A percentile compares a stretch with the other conserved stretches of the same genome.
phyloP scores from a whole-genome alignment of 2,113 vertebrate genomes.

The Xiphophorus couchianus region DNA sequence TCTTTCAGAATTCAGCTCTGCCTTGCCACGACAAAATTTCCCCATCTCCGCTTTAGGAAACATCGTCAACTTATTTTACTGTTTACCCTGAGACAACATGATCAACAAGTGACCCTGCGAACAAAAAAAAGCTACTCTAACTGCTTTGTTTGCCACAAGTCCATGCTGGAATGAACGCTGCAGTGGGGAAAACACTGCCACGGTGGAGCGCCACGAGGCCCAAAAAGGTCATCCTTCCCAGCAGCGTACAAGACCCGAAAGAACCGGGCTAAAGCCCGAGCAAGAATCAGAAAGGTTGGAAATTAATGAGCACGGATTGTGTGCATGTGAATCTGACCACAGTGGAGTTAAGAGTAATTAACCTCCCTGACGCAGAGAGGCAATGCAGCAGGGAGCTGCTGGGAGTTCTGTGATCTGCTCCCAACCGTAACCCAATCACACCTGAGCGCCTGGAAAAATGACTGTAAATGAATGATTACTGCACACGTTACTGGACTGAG shows the following conservation, averaged over 20 bases:
- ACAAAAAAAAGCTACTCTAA: background rate
- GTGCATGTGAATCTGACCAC: conserved; percentile 49
- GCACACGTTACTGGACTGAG: too few species aligned
- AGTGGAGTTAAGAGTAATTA: background rate
- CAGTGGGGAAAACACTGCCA: background rate
- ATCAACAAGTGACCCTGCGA: too few species aligned
- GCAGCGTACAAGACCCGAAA: background rate
- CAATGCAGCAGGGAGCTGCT: background rate
- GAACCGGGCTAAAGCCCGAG: background rate
- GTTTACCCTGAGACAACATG: background rate
- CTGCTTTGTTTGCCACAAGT: too few species aligned
- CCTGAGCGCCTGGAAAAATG: background rate
- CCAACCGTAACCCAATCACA: background rate
- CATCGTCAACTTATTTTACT: too few species aligned
- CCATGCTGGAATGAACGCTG: background rate
- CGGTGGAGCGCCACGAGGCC: background rate
- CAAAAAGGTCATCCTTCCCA: conserved; percentile 16
- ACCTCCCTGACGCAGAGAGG: background rate
- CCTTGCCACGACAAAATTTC: too few species aligned
- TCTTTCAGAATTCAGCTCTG: too few species aligned
- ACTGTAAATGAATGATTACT: background rate
- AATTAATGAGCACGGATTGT: conserved; percentile 23
- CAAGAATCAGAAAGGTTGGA: background rate
- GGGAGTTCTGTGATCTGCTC: background rate
- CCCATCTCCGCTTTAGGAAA: too few species aligned